Percentiles rank a stretch among this genome's conserved stretches.
phyloP scores from a whole-genome alignment of 2,113 vertebrate genomes.

The Tinamus guttatus region DNA sequence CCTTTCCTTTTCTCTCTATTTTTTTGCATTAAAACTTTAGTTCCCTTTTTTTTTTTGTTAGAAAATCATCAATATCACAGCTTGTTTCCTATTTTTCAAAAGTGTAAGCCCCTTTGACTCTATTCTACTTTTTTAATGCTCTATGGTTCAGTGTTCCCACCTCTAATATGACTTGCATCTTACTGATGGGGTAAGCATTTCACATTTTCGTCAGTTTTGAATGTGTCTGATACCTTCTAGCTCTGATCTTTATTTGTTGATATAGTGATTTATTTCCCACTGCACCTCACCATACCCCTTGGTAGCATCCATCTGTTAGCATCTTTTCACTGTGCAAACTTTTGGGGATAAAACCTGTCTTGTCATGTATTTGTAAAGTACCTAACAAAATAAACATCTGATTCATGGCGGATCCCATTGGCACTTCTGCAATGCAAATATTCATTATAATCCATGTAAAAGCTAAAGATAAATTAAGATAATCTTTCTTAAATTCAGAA shows the following conservation, averaged over 20 bases:
- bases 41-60: neutral
- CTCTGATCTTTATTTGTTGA: neutral
- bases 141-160: neutral
- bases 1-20: neutral
- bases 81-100: neutral
- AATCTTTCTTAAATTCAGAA: neutral
- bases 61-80: neutral
- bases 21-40: neutral
- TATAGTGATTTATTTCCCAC: neutral
- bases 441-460: neutral
- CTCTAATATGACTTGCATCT: neutral
- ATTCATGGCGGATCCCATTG: neutral
- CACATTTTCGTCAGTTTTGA: neutral
- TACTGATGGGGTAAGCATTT: neutral
- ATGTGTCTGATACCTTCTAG: neutral
- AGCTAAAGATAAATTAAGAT: neutral
- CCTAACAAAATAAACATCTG: neutral
- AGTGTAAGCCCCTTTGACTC: neutral
- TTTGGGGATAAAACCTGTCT: neutral
- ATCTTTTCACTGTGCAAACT: neutral
- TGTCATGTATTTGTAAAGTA: rapidly evolving
- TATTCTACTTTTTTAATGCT: neutral
- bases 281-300: neutral
- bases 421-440: neutral
- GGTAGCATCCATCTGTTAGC: neutral